Evolutionary conservation across 1,140 invertebrate genomes (phyloP), one percentile per base, ranked within the genome.

Genomic region (Cydia pomonella): DNA sequence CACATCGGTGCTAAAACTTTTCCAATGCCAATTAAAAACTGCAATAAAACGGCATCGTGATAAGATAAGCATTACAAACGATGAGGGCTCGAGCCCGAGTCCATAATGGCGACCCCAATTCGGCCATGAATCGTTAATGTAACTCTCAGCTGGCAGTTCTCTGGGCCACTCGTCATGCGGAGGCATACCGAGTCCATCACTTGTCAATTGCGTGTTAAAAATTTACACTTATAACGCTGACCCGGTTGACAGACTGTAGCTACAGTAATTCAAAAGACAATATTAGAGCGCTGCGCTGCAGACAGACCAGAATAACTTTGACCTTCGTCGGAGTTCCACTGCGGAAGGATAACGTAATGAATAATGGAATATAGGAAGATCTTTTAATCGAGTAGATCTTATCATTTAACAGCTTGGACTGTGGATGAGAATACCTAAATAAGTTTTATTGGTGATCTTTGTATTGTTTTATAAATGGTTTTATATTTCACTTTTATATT

Each of bases 41-140:
- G 33, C 64, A 69, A 41, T 41, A 69, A 69, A 69, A 33, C 9
- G 9, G 27, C 7, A 18, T 16, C n/a, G 64, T 16, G 29, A 33
- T 33, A 69, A 69, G 64, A 69, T 33, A 64, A 64, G 63, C 16
- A 5, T 13, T 16, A 18, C 27, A 41, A 38, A 69, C 9, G 64
- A 69, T 18, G 6, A 3, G 23, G 23, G 23, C 21, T 0, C 27
- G 64, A 27, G 33, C 21, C 2, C 27, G 64, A 27, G 33, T 7
- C 64, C n/a, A 16, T 33, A n/a, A 64, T 9, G 23, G 63, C 21
- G 62, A n/a, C 63, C 63, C 25, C 63, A 12, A 33, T 33, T 10
- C 63, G 25, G 21, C 53, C 63, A 64, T 64, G 63, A 64, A 64
- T 64, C 63, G 63, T 64, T 64, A 33, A 64, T 64, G 63, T 10